These are phyloP conservation scores for Drosophila acutilabella DNA, from an alignment of 2,888 invertebrate species.

Conservation along the genomic window DNA sequence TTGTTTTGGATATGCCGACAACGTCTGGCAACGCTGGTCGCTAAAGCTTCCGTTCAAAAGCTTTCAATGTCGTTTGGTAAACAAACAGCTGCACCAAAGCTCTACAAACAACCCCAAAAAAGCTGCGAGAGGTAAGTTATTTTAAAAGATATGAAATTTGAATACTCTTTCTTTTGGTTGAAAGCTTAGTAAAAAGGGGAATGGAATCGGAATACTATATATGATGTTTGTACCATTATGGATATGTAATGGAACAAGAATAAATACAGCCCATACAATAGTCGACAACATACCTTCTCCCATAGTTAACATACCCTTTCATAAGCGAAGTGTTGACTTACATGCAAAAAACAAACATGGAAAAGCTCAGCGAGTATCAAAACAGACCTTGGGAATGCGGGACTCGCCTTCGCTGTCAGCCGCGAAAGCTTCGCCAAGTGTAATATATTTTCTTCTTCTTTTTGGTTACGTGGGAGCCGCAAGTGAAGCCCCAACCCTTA, in stretches of 20 bases:
- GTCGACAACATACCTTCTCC: neutral
- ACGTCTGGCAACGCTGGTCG: slow-evolving; percentile 55
- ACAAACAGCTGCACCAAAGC: slow-evolving; percentile 37
- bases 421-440: slow-evolving; percentile 54
- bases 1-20: slow-evolving; percentile 46
- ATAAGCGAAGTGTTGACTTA: neutral
- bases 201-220: neutral
- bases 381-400: slow-evolving; percentile 63
- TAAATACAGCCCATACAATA: too few species aligned
- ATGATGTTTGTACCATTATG: neutral
- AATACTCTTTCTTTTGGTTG: slow-evolving; percentile 26
- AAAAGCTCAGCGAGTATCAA: slow-evolving; percentile 57
- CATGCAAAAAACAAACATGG: slow-evolving; percentile 39
- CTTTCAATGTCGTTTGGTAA: slow-evolving; percentile 30
- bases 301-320: neutral
- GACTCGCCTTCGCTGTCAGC: slow-evolving; percentile 11
- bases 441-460: neutral
- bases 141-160: neutral
- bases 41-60: slow-evolving; percentile 29
- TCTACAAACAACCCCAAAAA: slow-evolving; percentile 54
- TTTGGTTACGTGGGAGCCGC: slow-evolving; percentile 46
- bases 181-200: neutral
- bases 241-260: too few species aligned
- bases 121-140: neutral
- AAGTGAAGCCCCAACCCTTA: slow-evolving; percentile 40